These are phyloP conservation scores for Ibidorhyncha struthersii DNA, from an alignment of 2,113 vertebrate species.

Conservation along the genomic window DNA sequence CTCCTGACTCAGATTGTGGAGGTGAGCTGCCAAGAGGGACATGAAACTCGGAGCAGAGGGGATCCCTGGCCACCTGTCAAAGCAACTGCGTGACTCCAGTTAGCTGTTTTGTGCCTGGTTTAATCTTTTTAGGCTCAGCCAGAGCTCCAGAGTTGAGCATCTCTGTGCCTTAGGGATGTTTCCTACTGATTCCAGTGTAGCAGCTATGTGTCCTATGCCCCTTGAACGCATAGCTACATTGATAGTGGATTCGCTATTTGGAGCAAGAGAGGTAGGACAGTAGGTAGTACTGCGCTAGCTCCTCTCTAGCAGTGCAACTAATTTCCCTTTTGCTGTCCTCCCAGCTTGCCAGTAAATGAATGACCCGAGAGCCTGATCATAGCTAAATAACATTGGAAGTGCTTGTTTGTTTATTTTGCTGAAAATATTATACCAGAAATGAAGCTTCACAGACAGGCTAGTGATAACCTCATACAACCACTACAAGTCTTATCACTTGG, in stretches of 20 bases:
- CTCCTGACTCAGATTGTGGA: not conserved
- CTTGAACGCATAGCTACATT: not conserved
- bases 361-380: not conserved
- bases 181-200: not conserved
- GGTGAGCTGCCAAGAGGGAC: not conserved
- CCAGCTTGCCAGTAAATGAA: not conserved
- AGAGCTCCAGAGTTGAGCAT: not conserved
- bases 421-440: not conserved
- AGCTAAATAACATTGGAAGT: not conserved
- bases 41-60: not conserved
- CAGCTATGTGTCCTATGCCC: not conserved
- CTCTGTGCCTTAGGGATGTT: not conserved
- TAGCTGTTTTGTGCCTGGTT: not conserved
- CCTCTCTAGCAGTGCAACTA: not conserved
- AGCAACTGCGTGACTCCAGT: not conserved
- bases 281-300: not conserved
- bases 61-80: not conserved
- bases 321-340: not conserved
- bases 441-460: not conserved
- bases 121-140: not conserved
- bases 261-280: not conserved
- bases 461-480: not conserved
- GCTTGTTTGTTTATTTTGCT: not conserved
- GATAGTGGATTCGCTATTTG: not conserved
- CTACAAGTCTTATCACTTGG: not conserved